Evolutionary conservation across 1,140 invertebrate species (phyloP), one percentile per base, ranked within the genome.

Genomic region (Neomicropteryx cornuta): DNA sequence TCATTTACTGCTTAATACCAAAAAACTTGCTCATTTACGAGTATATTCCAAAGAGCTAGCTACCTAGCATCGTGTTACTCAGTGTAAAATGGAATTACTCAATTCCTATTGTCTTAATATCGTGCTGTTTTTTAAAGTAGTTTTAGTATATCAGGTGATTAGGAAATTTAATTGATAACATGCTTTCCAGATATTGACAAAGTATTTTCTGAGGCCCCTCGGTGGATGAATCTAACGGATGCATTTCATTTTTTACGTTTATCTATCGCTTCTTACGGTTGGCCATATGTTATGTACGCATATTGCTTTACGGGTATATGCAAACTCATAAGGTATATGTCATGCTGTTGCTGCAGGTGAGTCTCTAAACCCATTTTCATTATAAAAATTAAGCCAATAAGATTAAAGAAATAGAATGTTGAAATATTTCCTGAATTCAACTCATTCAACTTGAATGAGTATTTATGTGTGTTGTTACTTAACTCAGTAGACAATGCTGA

Each of bases 241-340:
- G 83, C 85, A 1, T 51, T 72, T 30, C 79, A 90, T 58, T 89
- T 82, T 48, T 64, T 90, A 38, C 75, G 80, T 51, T 73, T 86
- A 47, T 84, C 87, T 0, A 76, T 85, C 48, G 82, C 83, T 1
- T 77, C 78, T n/a, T 94, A 92, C 57, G 87, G 89, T 1, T 94
- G 89, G 87, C 81, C 87, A n/a, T 84, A 84, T 47, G 86, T 85
- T 44, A 61, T 92, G 47, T 87, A 85, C 53, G 68, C 75, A 18
- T 75, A 89, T 51, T 73, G 73, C 36, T 78, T 76, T 41, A 81
- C 77, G 5, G 83, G 83, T 3, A 71, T 85, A 33, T 88, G 80
- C 62, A 75, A 78, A 49, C 58, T 92, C 24, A 67, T 80, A 38
- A 62, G 69, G 5, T 71, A 80, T 44, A 68, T 83, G 45, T 77